These are phyloP conservation scores for Furcula furcula DNA, from an alignment of 2,888 invertebrate genomes.

Conservation along the genomic window DNA sequence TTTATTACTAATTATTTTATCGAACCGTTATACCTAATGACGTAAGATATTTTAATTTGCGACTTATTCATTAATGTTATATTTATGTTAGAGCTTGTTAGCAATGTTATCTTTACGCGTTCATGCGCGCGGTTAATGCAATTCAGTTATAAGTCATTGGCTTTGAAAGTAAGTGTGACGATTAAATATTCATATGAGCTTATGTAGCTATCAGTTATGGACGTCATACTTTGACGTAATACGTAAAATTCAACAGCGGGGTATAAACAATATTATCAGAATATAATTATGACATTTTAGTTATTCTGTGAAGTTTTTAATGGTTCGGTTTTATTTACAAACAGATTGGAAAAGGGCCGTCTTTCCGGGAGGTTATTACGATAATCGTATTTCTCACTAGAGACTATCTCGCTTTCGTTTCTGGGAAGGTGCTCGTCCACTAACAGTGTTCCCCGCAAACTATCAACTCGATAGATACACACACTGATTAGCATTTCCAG, in stretches of 20 bases:
- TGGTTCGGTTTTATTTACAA: slow-evolving; percentile 46
- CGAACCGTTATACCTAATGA: too few species aligned
- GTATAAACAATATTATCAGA: not conserved
- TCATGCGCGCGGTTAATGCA: too few species aligned
- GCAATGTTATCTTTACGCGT: too few species aligned
- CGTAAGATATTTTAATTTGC: too few species aligned
- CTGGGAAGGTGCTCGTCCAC: slow-evolving; percentile 62
- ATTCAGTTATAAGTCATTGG: too few species aligned
- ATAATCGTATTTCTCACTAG: slow-evolving; percentile 76
- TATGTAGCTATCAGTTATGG: not conserved
- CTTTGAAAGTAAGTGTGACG: too few species aligned
- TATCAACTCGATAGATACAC: slow-evolving; percentile 71
- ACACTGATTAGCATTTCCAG: slow-evolving; percentile 72
- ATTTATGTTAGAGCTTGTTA: too few species aligned
- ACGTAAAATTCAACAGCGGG: not conserved
- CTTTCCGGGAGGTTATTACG: slow-evolving; percentile 74
- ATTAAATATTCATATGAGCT: slow-evolving; percentile 6
- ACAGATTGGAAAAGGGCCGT: slow-evolving; percentile 60
- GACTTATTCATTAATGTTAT: too few species aligned
- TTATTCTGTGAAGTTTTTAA: slow-evolving; percentile 29
- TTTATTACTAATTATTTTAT: too few species aligned
- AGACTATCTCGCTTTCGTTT: slow-evolving; percentile 75
- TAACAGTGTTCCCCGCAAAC: slow-evolving; percentile 65
- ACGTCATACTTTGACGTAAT: not conserved
- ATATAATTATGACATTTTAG: slow-evolving; percentile 14